Base-by-base conservation (phyloP, 2,888 invertebrate genomes). In the Gasteruption jaculator region DNA sequence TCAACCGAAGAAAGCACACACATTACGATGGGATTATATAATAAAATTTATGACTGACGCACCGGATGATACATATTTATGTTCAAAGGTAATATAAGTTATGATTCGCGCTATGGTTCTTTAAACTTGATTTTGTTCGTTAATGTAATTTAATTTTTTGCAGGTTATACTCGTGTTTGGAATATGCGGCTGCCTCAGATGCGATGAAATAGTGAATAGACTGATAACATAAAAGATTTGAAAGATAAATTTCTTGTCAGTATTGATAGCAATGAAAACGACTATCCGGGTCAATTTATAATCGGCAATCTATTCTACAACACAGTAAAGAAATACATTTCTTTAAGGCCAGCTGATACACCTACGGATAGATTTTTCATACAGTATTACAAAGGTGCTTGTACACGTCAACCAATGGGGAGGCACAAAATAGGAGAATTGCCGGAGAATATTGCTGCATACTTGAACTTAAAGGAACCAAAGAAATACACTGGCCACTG, bases 161-260 rank as follows among this genome's bases (percentile, higher is more conserved):
- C 12, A 50, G 46, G 49, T 50, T 39, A 44, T 46, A 11, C 45
- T 49, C 6, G 41, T 49, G 25, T 49, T 53, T 50, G 46, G 45
- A 3, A 45, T 50, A 25, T 45, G 48, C 38, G 46, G 49, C 19
- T 45, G 41, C 29, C 29, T 50, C 10, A 32, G 43, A 40, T 53
- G 46, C 33, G 32, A 48, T 22, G 46, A 50, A 38, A 16, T 50
- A 21, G 20, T 22, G n/a, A 41, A 45, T 33, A 46, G 25, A 10
- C 40, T 7, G 30, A 43, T 34, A 38, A 48, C 36, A 46, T 49
- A n/a, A 43, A 50, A 46, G 43, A 50, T 38, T 24, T 32, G 22
- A 41, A 40, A 10, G 35, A 40, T 10, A 37, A 39, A 36, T 50
- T 22, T 41, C 33, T 46, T 14, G 46, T 50, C 16, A 38, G 41